Percentiles rank a stretch among this genome's conserved stretches.
These are phyloP conservation scores for Horisme vitalbata DNA, from an alignment of 2,888 invertebrate genomes.

Conservation along the genomic window DNA sequence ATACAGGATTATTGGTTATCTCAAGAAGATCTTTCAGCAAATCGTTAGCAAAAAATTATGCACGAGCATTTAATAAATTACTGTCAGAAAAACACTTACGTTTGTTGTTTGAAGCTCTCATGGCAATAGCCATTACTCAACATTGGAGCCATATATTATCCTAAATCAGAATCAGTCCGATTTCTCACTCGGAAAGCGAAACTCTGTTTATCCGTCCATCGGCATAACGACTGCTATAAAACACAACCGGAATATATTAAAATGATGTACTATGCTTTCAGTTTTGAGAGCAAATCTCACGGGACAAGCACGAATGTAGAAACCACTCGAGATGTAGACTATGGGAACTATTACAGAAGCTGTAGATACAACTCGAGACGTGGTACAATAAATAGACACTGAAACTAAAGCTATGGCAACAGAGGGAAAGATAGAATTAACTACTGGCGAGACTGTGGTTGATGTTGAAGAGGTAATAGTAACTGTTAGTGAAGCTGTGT, in stretches of 20 bases:
- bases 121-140: not conserved
- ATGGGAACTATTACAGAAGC: slow-evolving; percentile 33
- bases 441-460: slow-evolving; percentile 14
- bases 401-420: slow-evolving; percentile 34
- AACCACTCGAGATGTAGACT: too few relatives aligned
- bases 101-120: not conserved
- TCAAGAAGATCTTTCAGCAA: too few relatives aligned
- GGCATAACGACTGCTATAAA: slow-evolving; percentile 46
- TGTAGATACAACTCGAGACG: not conserved
- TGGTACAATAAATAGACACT: slow-evolving; percentile 4
- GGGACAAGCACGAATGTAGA: slow-evolving; percentile 52
- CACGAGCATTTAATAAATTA: too few relatives aligned
- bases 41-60: too few relatives aligned
- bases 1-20: too few relatives aligned
- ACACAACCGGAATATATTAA: slow-evolving; percentile 49
- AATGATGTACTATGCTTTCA: slow-evolving; percentile 43
- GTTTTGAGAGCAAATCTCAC: slow-evolving; percentile 43
- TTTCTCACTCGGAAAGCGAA: slow-evolving; percentile 28
- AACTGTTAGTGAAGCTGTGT: slow-evolving; percentile 12
- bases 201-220: slow-evolving; percentile 36
- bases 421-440: slow-evolving; percentile 4
- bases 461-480: slow-evolving; percentile 32
- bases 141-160: slow-evolving; percentile 5
- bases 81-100: too few relatives aligned
- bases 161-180: slow-evolving; percentile 17